Base-by-base conservation (phyloP, 2,113 vertebrate species). In the Circaetus cinerascens region DNA sequence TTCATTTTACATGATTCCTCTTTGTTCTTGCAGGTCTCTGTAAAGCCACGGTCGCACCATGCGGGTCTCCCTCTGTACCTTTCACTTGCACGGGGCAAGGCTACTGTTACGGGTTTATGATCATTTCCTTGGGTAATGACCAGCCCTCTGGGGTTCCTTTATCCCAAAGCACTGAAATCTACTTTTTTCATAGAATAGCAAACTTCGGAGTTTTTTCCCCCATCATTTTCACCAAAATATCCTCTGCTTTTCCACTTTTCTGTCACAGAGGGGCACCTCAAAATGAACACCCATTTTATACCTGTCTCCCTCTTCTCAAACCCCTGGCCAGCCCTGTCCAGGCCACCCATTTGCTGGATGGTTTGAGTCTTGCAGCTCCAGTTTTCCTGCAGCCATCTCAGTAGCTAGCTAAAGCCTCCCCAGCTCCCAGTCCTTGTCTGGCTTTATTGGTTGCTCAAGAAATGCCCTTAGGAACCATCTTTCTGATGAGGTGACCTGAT, bases 31-130 rank as follows among this genome's bases (percentile, higher is more conserved):
- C 21, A 32, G 67, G 22, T 86, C 34, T 67, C 69, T 53, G 15
- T 20, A 45, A 71, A 45, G 34, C 48, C 1, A 1, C 0, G 0
- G 48, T 48, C 51, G 29, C 15, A 32, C 20, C 1, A 2, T 48
- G 16, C 34, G 23, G 4, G 15, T 73, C 30, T 83, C 38, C 18
- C 36, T 45, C 53, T 36, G 15, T 50, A 13, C 21, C 27, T 40
- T 83, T 91, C 13, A 45, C 45, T 43, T 62, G 41, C 20, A 5
- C 1, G 10, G 40, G 20, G 15, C 22, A 41, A 53, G 15, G 64
- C 62, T 81, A 10, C 64, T 48, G 10, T 69, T 32, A 14, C 0
- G 1, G 57, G 8, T 64, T 51, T 59, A 0, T 7, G 13, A 25
- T 40, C 14, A 13, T 18, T 63, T 82, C 62, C 3, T 5, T 62